Evolutionary conservation across 2,888 invertebrate genomes (phyloP), one percentile per base, ranked within the genome.

Genomic region (Drosophila suboccidentalis): DNA sequence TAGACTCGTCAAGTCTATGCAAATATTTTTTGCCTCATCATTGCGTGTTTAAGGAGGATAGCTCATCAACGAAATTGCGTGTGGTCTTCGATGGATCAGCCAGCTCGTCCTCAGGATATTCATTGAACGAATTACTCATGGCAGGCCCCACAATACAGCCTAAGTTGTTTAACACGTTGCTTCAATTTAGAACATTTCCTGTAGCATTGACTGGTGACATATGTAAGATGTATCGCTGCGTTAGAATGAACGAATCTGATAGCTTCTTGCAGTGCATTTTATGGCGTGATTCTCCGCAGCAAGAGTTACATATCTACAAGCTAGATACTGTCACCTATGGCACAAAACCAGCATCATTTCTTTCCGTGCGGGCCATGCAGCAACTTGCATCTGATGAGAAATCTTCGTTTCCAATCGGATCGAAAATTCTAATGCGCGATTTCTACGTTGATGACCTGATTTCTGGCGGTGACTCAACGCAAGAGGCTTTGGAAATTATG

Each of bases 161-260:
- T 0, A 43, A 19, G 5, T 1, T 43, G 5, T 43, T 43, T 5
- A 19, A 13, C 13, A 43, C 43, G 1, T 5, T 19, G 1, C 11
- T 43, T 4, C 19, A 5, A 3, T 13, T 41, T 59, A 39, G 49
- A 1, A 19, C 36, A 9, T 53, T 15, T 26, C 10, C 9, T n/a
- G 26, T 29, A n/a, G 39, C 26, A 10, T 26, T 49, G 10, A 19
- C 17, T 11, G 41, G 50, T 1, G 41, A 41, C 4, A 50, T 50
- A 11, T 59, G 59, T 34, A 50, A 59, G n/a, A 59, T 59, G 59
- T 59, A 50, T 13, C n/a, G 41, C 3, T 50, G 50, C 32, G 19
- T 43, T 4, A 2, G 58, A 3, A 26, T 49, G 6, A 3, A 36
- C 2, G 49, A 59, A 2, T 13, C 39, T 11, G 58, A 50, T 1